Conservation (phyloP, 2,113 vertebrate species). For the Micromys minutus region DNA sequence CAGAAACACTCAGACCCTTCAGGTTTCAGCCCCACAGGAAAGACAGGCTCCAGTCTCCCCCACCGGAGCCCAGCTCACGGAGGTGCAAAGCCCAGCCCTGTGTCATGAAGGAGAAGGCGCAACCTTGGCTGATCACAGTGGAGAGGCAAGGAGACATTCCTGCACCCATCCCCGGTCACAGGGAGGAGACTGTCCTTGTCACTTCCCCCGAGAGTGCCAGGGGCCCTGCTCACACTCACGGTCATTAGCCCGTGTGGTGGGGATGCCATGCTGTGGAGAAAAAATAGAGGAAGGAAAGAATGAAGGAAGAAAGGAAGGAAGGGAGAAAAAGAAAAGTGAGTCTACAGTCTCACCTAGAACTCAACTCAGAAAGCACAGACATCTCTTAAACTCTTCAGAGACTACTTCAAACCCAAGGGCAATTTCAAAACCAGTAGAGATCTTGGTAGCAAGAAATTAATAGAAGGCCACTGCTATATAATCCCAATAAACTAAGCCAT, state of each 20-base stretch:
- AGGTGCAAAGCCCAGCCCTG: fast-evolving
- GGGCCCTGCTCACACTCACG: neutral
- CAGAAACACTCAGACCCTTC: neutral
- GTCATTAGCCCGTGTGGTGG: neutral
- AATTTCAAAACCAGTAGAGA: neutral
- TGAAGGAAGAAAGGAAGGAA: neutral
- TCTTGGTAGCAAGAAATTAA: neutral
- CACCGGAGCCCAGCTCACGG: no score
- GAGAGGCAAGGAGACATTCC: neutral
- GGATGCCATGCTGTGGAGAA: neutral
- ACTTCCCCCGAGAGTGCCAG: neutral
- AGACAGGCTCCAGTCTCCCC: neutral
- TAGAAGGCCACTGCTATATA: neutral
- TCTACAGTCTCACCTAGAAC: neutral
- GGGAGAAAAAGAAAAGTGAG: neutral
- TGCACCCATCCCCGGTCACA: neutral
- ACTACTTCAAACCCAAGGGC: neutral
- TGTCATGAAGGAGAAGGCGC: neutral
- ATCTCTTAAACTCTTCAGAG: neutral
- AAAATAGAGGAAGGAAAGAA: neutral
- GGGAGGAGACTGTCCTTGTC: neutral
- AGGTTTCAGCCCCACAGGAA: neutral
- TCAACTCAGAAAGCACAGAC: neutral
- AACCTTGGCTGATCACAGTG: neutral
- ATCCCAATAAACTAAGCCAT: neutral